Percentiles rank a stretch among this genome's conserved stretches.
phyloP scores from a whole-genome alignment of 2,888 invertebrate genomes.

The Melinopterus prodromus region DNA sequence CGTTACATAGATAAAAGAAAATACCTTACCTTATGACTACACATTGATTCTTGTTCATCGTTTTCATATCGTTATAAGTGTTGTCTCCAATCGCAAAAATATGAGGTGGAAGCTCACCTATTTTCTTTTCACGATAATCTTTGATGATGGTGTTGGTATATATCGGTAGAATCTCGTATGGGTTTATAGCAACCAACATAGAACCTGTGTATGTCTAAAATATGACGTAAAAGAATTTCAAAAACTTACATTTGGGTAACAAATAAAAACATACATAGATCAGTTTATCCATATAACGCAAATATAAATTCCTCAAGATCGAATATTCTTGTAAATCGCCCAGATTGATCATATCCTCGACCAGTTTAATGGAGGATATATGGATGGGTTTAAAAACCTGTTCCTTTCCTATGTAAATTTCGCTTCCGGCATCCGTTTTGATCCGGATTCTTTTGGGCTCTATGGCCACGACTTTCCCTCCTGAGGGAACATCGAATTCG shows the following conservation, averaged over 20 bases:
- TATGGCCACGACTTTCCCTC: conserved; percentile 81
- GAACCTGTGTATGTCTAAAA: conserved; percentile 93
- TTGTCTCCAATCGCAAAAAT: conserved; percentile 96
- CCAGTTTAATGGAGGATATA: conserved; percentile 79
- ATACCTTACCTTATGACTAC: conserved; percentile 85
- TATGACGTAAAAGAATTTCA: conserved; percentile 11
- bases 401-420: conserved; percentile 67
- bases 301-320: conserved; percentile 88
- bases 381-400: conserved; percentile 79
- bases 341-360: conserved; percentile 95
- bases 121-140: conserved; percentile 80
- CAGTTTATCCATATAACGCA: conserved; percentile 85
- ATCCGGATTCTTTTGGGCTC: conserved; percentile 81
- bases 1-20: neutral
- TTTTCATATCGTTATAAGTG: conserved; percentile 83
- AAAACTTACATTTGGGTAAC: conserved; percentile 60
- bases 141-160: conserved; percentile 90
- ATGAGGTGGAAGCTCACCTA: conserved; percentile 91
- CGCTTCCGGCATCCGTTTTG: conserved; percentile 84
- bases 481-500: conserved; percentile 87
- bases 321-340: conserved; percentile 96
- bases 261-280: conserved; percentile 82
- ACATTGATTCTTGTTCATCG: conserved; percentile 83
- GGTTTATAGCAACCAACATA: conserved; percentile 95
- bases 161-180: conserved; percentile 93